Evolutionary conservation across 2,113 vertebrate genomes (phyloP).

Genomic region (Catharus fuscescens): DNA sequence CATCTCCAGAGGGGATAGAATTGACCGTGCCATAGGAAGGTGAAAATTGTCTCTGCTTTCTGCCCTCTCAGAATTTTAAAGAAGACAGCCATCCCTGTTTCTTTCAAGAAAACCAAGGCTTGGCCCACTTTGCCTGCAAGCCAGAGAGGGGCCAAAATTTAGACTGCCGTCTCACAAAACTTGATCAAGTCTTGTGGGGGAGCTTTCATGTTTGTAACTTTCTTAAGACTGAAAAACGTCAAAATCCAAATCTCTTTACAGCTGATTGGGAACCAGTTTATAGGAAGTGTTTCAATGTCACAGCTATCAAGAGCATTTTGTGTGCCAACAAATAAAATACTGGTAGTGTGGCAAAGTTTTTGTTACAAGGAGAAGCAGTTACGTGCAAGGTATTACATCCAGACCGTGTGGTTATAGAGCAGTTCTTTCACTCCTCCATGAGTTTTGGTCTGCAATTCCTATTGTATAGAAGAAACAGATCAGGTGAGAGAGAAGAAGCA

Average conservation of each 20-base stretch:
- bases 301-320: not conserved
- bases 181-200: not conserved
- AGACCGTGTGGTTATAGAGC: not conserved
- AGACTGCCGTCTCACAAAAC: not conserved
- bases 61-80: not conserved
- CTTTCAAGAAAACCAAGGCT: not conserved
- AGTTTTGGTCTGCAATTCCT: not conserved
- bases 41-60: not conserved
- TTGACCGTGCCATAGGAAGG: not conserved
- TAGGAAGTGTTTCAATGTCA: conserved; percentile 10
- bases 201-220: not conserved
- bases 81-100: not conserved
- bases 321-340: not conserved
- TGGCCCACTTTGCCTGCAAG: accelerated
- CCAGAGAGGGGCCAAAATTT: not conserved
- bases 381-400: not conserved
- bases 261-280: not conserved
- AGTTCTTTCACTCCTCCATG: not conserved
- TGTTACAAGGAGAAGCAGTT: not conserved
- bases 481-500: not conserved
- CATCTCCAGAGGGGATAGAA: not conserved
- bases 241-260: not conserved
- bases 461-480: not conserved
- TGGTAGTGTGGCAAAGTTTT: not conserved
- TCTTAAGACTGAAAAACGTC: not conserved